Evolutionary conservation across 2,113 vertebrate species (phyloP).

Genomic region (Apaloderma vittatum): DNA sequence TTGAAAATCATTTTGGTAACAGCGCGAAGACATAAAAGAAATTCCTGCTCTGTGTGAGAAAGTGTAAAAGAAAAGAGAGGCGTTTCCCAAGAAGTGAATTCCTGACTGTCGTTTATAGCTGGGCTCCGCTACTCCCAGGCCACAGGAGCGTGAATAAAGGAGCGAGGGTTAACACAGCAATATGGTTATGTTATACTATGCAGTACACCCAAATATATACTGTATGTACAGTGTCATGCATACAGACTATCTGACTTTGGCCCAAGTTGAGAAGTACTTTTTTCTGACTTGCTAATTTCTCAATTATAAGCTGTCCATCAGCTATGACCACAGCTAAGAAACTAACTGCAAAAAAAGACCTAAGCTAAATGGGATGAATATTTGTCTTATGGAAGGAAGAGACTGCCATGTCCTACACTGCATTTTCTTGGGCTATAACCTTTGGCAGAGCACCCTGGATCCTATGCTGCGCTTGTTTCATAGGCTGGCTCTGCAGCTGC

Average conservation of each 20-base stretch:
- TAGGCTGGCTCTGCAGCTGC: background rate
- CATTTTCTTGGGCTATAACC: fast-evolving
- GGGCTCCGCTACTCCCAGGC: fast-evolving
- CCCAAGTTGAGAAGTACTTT: background rate
- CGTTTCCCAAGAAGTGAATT: background rate
- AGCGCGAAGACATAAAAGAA: background rate
- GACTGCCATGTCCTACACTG: too few species aligned
- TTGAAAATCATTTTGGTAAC: background rate
- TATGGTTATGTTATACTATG: too few species aligned
- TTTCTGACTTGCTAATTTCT: background rate
- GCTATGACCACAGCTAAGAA: background rate
- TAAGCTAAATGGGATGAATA: background rate
- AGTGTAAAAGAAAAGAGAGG: background rate
- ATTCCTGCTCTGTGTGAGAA: background rate
- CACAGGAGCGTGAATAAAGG: background rate
- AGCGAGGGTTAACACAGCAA: background rate
- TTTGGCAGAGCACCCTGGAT: background rate
- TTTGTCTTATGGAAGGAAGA: background rate
- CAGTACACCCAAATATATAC: background rate
- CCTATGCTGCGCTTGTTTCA: background rate
- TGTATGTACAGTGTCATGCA: background rate
- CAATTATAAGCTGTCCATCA: background rate
- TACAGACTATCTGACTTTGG: background rate
- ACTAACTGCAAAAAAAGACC: background rate
- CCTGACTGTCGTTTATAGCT: background rate